These are phyloP conservation scores for Leptobrachium leishanense DNA, from an alignment of 2,113 vertebrate genomes.

Conservation along the genomic window DNA sequence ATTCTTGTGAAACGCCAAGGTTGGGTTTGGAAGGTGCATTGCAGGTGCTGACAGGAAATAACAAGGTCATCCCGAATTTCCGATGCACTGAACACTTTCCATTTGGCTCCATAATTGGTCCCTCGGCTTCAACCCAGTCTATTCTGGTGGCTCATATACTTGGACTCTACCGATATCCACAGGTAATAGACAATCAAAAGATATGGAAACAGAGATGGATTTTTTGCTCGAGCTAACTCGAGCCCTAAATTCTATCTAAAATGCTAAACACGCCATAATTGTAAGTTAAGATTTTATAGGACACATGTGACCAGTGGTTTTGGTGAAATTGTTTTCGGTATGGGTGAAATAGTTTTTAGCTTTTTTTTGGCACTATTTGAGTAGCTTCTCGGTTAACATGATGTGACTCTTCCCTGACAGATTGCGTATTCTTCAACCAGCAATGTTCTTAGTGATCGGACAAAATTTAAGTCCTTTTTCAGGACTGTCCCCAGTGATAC, in stretches of 20 bases:
- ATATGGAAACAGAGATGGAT: too few relatives aligned
- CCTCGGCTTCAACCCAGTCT: slow-evolving; percentile 14
- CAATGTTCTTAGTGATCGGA: slow-evolving; percentile 49
- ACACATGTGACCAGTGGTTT: too few relatives aligned
- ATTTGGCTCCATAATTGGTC: slow-evolving; percentile 24
- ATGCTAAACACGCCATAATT: too few relatives aligned
- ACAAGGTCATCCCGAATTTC: slow-evolving; percentile 41
- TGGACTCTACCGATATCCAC: slow-evolving; percentile 36
- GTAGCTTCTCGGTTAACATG: too few relatives aligned
- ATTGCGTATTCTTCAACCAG: slow-evolving; percentile 42
- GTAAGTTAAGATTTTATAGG: too few relatives aligned
- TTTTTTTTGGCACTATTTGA: too few relatives aligned
- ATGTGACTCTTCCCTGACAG: slow-evolving; percentile 19
- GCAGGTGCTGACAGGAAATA: slow-evolving; percentile 36
- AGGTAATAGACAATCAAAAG: slow-evolving; percentile 21
- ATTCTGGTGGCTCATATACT: slow-evolving; percentile 26
- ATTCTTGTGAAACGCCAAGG: slow-evolving; percentile 55
- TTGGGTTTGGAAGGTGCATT: slow-evolving; percentile 17
- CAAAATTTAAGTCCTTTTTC: slow-evolving; percentile 51
- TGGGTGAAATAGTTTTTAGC: too few relatives aligned
- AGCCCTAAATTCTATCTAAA: too few relatives aligned
- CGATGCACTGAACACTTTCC: slow-evolving; percentile 20
- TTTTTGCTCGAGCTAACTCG: too few relatives aligned
- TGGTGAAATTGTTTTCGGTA: too few relatives aligned
- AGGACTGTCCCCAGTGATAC: slow-evolving; percentile 42